A percentile compares a stretch with the other conserved stretches of the same genome.
Evolutionary conservation across 2,888 invertebrate genomes (phyloP).

Genomic region (Thumatha senex): DNA sequence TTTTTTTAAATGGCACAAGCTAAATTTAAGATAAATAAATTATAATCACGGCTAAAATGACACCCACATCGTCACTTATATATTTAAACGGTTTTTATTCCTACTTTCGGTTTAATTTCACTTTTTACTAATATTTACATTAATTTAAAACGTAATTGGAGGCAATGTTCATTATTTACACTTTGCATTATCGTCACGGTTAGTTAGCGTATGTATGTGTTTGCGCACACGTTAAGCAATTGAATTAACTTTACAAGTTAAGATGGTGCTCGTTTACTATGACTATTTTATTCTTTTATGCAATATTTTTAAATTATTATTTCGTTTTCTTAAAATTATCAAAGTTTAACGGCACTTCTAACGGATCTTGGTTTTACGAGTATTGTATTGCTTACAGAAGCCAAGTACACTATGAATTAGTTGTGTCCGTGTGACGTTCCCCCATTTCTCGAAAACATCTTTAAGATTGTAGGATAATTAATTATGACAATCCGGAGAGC

Average conservation of each 20-base stretch:
- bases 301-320: too few species aligned
- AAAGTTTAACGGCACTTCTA: too few species aligned
- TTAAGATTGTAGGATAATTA: too few species aligned
- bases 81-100: slow-evolving; percentile 19
- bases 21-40: not conserved
- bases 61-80: slow-evolving; percentile 4
- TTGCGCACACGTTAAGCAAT: slow-evolving; percentile 55
- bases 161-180: slow-evolving; percentile 34
- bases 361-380: too few species aligned
- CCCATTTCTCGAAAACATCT: too few species aligned
- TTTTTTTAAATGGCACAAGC: too few species aligned
- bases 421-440: too few species aligned
- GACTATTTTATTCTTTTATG: not conserved
- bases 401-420: too few species aligned
- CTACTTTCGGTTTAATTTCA: slow-evolving; percentile 51
- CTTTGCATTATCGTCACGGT: slow-evolving; percentile 47
- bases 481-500: too few species aligned
- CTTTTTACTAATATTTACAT: slow-evolving; percentile 40
- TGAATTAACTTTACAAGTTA: slow-evolving; percentile 29
- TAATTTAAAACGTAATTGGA: slow-evolving; percentile 32
- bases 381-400: too few species aligned
- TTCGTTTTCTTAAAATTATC: too few species aligned
- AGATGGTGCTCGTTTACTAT: slow-evolving; percentile 15
- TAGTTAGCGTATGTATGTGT: slow-evolving; percentile 40
- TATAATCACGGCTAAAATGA: slow-evolving; percentile 16